Base-by-base conservation (phyloP, 1,140 invertebrate species). In the Sarcophaga peregrina region DNA sequence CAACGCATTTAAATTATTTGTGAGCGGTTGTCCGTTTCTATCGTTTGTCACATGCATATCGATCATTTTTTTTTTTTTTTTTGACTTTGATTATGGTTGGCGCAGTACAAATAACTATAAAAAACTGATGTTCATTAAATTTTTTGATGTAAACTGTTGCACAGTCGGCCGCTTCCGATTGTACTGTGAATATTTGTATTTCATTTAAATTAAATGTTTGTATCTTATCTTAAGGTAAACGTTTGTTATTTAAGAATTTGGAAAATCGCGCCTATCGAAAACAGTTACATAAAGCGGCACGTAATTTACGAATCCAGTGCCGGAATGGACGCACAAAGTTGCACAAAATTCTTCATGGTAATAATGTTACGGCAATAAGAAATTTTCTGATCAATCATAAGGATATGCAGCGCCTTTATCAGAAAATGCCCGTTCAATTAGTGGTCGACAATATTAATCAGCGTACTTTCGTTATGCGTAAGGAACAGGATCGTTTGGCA, bases 371-470 rank as follows among this genome's bases (percentile, higher is more conserved):
- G 20, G 85, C 84, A 68, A 90, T 90, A 45, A 84, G 86, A 13
- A 89, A 90, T 80, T 85, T 85, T 15, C 83, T 90, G 3, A 86
- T 85, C 20, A 87, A 89, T 52, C 86, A 89, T 80, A 88, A 85
- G 82, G 86, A 88, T 9, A 87, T 89, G 86, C 87, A 89, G 81
- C 85, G 88, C 1, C 54, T 90, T 0, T 90, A 90, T 80, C 85
- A 89, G 52, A 86, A 86, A 47, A 90, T 90, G 89, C 89, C 89
- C 25, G 85, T 88, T 58, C 84, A 89, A 47, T 50, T 85, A 62
- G 86, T 90, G 10, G 86, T 87, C 17, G 89, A 90, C 45, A 89
- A 90, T 25, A 89, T 90, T 5, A 89, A 90, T 85, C 87, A 89
- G 74, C 86, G 87, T 0, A 89, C 89, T 6, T 90, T 90, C 87